Conservation (phyloP, 2,797 vertebrate species). For the Sebastes trivittatus region DNA sequence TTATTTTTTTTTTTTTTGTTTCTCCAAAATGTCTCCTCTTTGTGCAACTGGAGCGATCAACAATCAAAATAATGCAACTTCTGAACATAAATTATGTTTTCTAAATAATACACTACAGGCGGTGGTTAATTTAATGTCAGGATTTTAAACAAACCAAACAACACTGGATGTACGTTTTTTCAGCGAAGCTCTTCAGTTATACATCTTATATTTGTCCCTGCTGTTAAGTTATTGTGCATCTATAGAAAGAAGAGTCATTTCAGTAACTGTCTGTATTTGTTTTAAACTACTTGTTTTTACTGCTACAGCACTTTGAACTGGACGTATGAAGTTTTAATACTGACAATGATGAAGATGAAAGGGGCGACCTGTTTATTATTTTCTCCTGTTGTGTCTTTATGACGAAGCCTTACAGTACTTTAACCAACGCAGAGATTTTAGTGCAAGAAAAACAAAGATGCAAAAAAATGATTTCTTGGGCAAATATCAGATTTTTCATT, state of each 20-base stretch:
- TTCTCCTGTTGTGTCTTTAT: slow-evolving; percentile 8
- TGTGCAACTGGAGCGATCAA: too few species aligned
- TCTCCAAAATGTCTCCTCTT: not conserved
- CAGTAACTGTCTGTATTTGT: not conserved
- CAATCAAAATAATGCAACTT: too few species aligned
- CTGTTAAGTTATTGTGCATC: not conserved
- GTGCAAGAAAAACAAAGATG: not conserved
- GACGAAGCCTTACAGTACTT: slow-evolving; percentile 15
- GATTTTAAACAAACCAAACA: not conserved
- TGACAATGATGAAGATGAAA: not conserved
- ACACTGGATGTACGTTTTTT: too few species aligned
- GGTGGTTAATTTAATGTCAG: not conserved
- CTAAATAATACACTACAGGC: not conserved
- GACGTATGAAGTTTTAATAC: not conserved
- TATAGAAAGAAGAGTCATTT: not conserved
- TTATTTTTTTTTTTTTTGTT: not conserved
- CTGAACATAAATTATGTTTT: too few species aligned
- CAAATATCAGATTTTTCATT: not conserved
- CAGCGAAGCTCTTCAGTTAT: not conserved
- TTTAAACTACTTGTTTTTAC: not conserved
- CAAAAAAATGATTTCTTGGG: not conserved
- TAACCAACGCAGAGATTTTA: slow-evolving; percentile 8
- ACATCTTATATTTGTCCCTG: not conserved
- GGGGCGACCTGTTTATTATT: not conserved
- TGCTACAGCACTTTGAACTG: not conserved